Conservation (phyloP, 1,140 invertebrate species). For the Galleria mellonella region DNA sequence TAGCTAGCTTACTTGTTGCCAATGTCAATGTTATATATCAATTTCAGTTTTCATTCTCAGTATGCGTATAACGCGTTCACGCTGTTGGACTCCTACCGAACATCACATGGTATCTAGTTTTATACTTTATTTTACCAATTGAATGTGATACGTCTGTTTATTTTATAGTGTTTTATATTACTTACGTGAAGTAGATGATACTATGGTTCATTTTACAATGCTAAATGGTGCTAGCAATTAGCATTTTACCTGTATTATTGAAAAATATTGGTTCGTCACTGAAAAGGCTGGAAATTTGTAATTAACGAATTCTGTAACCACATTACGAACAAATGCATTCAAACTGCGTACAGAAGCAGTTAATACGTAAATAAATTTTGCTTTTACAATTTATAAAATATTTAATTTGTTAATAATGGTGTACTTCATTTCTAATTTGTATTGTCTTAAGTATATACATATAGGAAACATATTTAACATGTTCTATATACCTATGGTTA, state of each 20-base stretch:
- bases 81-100: constrained; percentile 3
- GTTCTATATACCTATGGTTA: constrained; percentile 12
- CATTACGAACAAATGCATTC: too few relatives aligned
- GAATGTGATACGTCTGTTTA: constrained; percentile 61
- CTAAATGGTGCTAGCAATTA: constrained; percentile 41
- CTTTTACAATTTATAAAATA: too few relatives aligned
- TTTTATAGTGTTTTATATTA: constrained; percentile 42
- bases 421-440: too few relatives aligned
- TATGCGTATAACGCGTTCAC: too few relatives aligned
- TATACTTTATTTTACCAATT: constrained; percentile 43
- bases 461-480: constrained; percentile 7
- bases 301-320: too few relatives aligned
- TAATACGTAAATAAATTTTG: too few relatives aligned
- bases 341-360: too few relatives aligned
- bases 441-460: constrained; percentile 1
- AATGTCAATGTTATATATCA: constrained; percentile 19
- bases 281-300: too few relatives aligned
- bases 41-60: too few relatives aligned
- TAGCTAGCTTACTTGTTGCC: constrained; percentile 48
- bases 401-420: too few relatives aligned
- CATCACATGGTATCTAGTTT: constrained; percentile 44
- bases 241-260: constrained; percentile 15
- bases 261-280: too few relatives aligned
- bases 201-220: constrained; percentile 24
- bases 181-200: constrained; percentile 29